Conservation (phyloP, 2,113 vertebrate genomes). For the Tachysurus vachellii region DNA sequence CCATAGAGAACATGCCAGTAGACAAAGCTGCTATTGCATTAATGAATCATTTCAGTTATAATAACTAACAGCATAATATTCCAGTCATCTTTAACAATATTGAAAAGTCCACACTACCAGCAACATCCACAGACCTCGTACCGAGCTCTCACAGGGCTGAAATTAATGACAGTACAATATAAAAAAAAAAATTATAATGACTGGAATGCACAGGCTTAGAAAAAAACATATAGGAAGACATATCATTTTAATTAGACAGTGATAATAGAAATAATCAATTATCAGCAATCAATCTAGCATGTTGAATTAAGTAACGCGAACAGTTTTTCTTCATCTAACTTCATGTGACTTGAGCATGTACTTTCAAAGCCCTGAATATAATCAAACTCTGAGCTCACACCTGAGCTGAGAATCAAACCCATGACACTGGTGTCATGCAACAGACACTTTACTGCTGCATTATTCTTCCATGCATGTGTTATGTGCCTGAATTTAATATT, state of each 20-base stretch:
- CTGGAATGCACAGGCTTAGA: background rate
- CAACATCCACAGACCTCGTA: background rate
- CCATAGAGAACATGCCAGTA: background rate
- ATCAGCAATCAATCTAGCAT: background rate
- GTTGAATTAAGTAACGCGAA: too few relatives aligned
- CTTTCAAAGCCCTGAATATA: too few relatives aligned
- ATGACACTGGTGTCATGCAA: too few relatives aligned
- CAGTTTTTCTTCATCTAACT: too few relatives aligned
- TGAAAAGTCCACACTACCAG: too few relatives aligned
- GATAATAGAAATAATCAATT: background rate
- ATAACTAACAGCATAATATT: background rate
- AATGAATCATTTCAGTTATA: background rate
- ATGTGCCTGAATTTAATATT: too few relatives aligned
- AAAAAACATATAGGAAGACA: background rate
- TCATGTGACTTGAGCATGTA: too few relatives aligned
- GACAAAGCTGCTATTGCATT: background rate
- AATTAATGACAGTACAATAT: background rate
- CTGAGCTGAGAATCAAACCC: too few relatives aligned
- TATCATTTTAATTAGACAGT: background rate
- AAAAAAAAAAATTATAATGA: too few relatives aligned
- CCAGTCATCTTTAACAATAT: background rate
- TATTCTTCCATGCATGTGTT: too few relatives aligned
- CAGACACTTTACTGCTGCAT: too few relatives aligned
- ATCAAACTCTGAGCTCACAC: too few relatives aligned
- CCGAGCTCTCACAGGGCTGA: background rate